A percentile compares a stretch with the other conserved stretches of the same genome.
These are phyloP conservation scores for Antheraea yamamai DNA, from an alignment of 2,888 invertebrate genomes.

Conservation along the genomic window DNA sequence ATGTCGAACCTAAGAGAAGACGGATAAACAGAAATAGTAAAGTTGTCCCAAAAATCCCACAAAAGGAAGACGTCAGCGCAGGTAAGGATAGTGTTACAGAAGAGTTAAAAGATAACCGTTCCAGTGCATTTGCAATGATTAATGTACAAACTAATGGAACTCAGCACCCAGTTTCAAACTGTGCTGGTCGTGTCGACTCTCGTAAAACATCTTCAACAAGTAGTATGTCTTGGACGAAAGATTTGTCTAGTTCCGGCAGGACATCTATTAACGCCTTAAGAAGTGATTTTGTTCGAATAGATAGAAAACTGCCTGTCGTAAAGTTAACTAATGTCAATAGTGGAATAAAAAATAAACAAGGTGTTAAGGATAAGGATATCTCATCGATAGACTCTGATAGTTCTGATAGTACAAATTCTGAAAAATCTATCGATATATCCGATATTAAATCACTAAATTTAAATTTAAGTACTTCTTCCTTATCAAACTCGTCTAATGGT, in stretches of 20 bases:
- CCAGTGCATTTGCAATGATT: neutral
- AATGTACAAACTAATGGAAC: neutral
- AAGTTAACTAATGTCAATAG: conserved; percentile 45
- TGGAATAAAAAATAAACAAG: conserved; percentile 17
- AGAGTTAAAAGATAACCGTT: neutral
- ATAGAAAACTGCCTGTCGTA: conserved; percentile 61
- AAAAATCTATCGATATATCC: conserved; percentile 24
- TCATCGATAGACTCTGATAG: conserved; percentile 27
- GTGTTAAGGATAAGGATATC: conserved; percentile 20
- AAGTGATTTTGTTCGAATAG: conserved; percentile 54
- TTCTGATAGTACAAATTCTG: conserved; percentile 23
- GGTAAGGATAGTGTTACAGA: neutral
- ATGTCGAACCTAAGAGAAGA: neutral
- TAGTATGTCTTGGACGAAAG: conserved; percentile 62
- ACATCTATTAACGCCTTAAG: conserved; percentile 51
- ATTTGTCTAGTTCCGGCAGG: conserved; percentile 62
- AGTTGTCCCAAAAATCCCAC: neutral
- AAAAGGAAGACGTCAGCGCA: conserved; percentile 1
- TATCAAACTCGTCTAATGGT: conserved; percentile 23
- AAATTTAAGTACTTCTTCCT: conserved; percentile 41
- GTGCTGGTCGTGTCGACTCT: conserved; percentile 30
- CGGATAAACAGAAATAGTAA: conserved; percentile 14
- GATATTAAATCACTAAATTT: conserved; percentile 27
- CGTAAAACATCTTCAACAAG: conserved; percentile 47
- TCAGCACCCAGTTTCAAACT: neutral